These are phyloP conservation scores for Gnathonemus echidnorhynchus DNA, from an alignment of 2,113 vertebrate genomes.

Conservation along the genomic window DNA sequence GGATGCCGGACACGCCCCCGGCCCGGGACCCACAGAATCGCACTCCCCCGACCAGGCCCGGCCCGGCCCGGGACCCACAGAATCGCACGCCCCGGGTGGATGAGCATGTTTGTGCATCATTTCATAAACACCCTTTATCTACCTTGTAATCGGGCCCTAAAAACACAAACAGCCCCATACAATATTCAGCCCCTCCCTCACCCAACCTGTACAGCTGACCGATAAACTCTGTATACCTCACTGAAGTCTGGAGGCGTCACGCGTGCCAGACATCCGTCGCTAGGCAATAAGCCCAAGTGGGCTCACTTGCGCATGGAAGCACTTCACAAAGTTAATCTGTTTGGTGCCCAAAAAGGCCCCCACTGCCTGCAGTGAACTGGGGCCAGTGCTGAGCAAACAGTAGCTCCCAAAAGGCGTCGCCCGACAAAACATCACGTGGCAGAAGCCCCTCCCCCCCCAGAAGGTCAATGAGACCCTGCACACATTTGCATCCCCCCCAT, in stretches of 20 bases:
- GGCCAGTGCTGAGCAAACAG: constrained; percentile 17
- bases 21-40: neutral
- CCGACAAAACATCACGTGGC: constrained; percentile 23
- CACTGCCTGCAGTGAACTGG: neutral
- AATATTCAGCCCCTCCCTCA: neutral
- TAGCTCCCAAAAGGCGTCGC: constrained; percentile 9
- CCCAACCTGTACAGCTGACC: neutral
- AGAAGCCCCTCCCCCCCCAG: neutral
- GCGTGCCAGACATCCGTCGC: neutral
- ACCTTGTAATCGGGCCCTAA: neutral
- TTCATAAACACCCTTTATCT: neutral
- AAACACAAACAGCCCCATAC: neutral
- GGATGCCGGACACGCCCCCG: neutral
- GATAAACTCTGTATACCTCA: neutral
- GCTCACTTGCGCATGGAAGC: neutral
- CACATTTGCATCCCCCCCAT: neutral
- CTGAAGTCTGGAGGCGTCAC: neutral
- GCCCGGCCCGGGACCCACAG: neutral
- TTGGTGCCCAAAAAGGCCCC: neutral
- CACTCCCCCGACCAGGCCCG: neutral
- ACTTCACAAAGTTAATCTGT: constrained; percentile 3
- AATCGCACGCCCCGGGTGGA: neutral
- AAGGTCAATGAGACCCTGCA: neutral
- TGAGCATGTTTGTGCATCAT: neutral
- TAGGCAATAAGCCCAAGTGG: neutral